These are phyloP conservation scores for Nothobranchius furzeri DNA, from an alignment of 2,113 vertebrate species.

Conservation along the genomic window DNA sequence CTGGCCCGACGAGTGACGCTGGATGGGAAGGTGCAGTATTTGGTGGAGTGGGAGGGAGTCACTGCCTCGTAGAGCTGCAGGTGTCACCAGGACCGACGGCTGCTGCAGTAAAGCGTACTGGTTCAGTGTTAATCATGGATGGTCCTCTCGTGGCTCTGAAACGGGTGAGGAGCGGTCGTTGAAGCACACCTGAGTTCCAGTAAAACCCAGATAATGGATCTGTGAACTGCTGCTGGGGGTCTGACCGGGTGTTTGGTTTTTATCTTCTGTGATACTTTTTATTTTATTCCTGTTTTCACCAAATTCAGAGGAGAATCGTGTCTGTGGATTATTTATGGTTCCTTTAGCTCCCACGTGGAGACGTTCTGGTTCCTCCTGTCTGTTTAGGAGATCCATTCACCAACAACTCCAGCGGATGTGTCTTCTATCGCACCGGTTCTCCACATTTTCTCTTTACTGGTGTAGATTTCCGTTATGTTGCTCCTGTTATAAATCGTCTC, in stretches of 20 bases:
- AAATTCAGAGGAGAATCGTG: too few relatives aligned
- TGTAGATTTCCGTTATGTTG: conserved; percentile 13
- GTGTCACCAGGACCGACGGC: neutral
- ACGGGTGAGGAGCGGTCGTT: too few relatives aligned
- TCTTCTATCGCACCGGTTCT: conserved; percentile 60
- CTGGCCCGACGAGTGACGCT: conserved; percentile 93
- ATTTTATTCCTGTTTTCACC: too few relatives aligned
- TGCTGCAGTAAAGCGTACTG: conserved; percentile 47
- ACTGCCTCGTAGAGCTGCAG: conserved; percentile 89
- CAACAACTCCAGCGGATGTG: conserved; percentile 39
- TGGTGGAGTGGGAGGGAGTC: conserved; percentile 98
- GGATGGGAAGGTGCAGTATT: conserved; percentile 98
- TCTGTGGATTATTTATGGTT: neutral
- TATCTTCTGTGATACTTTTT: too few relatives aligned
- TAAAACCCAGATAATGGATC: too few relatives aligned
- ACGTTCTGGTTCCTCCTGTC: neutral
- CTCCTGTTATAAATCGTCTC: conserved; percentile 11
- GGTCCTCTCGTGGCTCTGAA: too few relatives aligned
- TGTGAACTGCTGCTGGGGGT: too few relatives aligned
- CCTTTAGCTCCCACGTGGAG: too few relatives aligned
- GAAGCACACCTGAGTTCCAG: too few relatives aligned
- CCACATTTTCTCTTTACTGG: conserved; percentile 7
- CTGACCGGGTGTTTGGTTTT: too few relatives aligned
- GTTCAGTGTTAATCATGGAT: conserved; percentile 15
- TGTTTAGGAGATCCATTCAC: conserved; percentile 34